These are phyloP conservation scores for Xylota sylvarum DNA, from an alignment of 2,888 invertebrate genomes.

Conservation along the genomic window DNA sequence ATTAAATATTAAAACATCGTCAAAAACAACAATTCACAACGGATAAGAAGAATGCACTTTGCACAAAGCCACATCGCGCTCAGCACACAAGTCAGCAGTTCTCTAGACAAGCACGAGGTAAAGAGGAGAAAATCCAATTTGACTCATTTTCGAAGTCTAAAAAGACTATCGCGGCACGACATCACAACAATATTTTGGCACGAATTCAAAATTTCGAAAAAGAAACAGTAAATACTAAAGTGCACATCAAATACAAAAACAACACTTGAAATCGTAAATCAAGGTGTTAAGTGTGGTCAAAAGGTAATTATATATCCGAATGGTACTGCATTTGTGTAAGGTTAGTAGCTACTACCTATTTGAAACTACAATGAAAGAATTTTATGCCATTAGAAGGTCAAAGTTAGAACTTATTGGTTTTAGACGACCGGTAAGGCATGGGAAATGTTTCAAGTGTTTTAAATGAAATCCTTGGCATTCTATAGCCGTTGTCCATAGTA, in stretches of 20 bases:
- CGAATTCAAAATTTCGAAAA: conserved; percentile 40
- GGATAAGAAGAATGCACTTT: conserved; percentile 55
- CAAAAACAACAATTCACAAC: conserved; percentile 33
- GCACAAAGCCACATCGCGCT: conserved; percentile 24
- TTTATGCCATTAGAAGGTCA: conserved; percentile 36
- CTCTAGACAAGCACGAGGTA: conserved; percentile 13
- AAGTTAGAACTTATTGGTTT: conserved; percentile 20
- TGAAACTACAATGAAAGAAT: conserved; percentile 24
- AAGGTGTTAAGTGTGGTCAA: conserved; percentile 57
- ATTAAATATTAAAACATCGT: conserved; percentile 37
- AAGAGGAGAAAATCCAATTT: conserved; percentile 22
- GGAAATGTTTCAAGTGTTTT: conserved; percentile 10
- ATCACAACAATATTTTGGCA: conserved; percentile 66
- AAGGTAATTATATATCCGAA: conserved; percentile 35
- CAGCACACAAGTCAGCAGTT: conserved; percentile 17
- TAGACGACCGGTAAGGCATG: neutral
- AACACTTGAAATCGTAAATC: conserved; percentile 54
- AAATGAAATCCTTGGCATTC: conserved; percentile 37
- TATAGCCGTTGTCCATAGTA: conserved; percentile 7
- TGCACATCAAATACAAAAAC: conserved; percentile 34
- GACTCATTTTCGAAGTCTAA: conserved; percentile 27
- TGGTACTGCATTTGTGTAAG: conserved; percentile 28
- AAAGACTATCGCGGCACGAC: conserved; percentile 50
- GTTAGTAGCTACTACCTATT: conserved; percentile 1
- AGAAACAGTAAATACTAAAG: conserved; percentile 40